These are phyloP conservation scores for Pocillopora meandrina DNA, from an alignment of 92 coral and sea anemone species.

Conservation along the genomic window DNA sequence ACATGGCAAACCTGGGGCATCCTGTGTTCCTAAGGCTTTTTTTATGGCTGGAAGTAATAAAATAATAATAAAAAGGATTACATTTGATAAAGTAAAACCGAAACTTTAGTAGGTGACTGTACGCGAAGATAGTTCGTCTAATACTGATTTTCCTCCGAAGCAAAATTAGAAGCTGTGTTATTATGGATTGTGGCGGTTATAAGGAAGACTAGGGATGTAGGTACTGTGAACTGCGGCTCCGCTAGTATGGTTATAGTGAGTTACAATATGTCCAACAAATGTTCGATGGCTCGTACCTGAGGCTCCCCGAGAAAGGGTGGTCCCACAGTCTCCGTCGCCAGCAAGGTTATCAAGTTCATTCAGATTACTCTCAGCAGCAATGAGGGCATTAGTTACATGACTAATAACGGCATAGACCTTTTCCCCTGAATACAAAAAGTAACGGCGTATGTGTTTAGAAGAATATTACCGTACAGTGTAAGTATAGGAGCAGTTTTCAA, in stretches of 20 bases:
- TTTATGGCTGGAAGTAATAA: conserved; percentile 55
- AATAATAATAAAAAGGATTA: neutral
- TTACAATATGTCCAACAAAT: too few relatives aligned
- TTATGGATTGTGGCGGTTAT: too few relatives aligned
- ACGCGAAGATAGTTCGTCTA: too few relatives aligned
- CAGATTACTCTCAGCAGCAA: conserved; percentile 67
- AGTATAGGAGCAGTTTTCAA: too few relatives aligned
- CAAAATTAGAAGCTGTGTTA: too few relatives aligned
- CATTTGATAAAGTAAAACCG: neutral
- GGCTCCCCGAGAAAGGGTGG: conserved; percentile 88
- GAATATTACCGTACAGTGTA: neutral
- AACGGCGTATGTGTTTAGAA: neutral
- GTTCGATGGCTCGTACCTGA: conserved; percentile 42
- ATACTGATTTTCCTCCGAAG: too few relatives aligned
- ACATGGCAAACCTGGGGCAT: conserved; percentile 76
- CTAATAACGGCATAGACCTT: conserved; percentile 52
- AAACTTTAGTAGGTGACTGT: neutral
- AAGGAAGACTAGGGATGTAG: too few relatives aligned
- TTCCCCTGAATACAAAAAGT: conserved; percentile 48
- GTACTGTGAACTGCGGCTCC: too few relatives aligned
- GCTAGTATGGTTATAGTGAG: too few relatives aligned
- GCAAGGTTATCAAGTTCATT: conserved; percentile 84
- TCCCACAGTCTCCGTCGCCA: conserved; percentile 98
- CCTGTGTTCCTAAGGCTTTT: conserved; percentile 73
- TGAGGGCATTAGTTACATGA: conserved; percentile 64